Percentiles rank a stretch among this genome's conserved stretches.
Evolutionary conservation across 2,888 invertebrate species (phyloP).

Genomic region (Epinotia bilunana): DNA sequence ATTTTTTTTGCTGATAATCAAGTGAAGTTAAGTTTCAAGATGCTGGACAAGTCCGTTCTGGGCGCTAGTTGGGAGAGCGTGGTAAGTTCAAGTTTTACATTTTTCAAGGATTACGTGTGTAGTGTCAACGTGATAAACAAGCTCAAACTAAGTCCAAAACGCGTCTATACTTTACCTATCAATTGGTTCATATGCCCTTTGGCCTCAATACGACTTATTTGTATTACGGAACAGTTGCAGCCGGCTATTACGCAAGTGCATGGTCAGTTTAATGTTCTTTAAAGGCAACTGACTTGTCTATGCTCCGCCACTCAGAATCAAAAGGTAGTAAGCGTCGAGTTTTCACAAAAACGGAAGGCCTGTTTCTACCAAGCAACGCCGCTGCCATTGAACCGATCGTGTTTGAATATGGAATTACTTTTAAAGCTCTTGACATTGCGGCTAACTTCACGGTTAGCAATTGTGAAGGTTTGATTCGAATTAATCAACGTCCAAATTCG

Average conservation of each 20-base stretch:
- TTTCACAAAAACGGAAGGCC: neutral
- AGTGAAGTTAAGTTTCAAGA: constrained; percentile 54
- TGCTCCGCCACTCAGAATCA: constrained; percentile 46
- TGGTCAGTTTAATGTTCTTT: constrained; percentile 71
- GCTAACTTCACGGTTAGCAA: constrained; percentile 63
- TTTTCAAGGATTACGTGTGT: constrained; percentile 28
- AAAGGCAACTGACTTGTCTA: constrained; percentile 76
- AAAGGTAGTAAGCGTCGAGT: neutral
- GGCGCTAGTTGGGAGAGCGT: constrained; percentile 83
- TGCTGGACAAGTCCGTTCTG: constrained; percentile 78
- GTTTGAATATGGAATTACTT: constrained; percentile 76
- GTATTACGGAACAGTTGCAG: constrained; percentile 60
- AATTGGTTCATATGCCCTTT: constrained; percentile 30
- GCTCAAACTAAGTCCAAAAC: constrained; percentile 44
- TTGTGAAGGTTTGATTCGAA: constrained; percentile 53
- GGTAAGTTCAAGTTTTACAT: constrained; percentile 64
- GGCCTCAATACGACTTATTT: constrained; percentile 50
- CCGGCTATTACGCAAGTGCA: constrained; percentile 74
- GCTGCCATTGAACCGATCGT: constrained; percentile 75
- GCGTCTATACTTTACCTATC: neutral
- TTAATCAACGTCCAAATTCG: constrained; percentile 60
- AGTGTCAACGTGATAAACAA: constrained; percentile 45
- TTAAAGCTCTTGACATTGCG: constrained; percentile 79
- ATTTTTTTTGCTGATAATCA: constrained; percentile 54
- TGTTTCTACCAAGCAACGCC: constrained; percentile 27